These are phyloP conservation scores for Lithosia quadra DNA, from an alignment of 2,888 invertebrate species.

Conservation along the genomic window DNA sequence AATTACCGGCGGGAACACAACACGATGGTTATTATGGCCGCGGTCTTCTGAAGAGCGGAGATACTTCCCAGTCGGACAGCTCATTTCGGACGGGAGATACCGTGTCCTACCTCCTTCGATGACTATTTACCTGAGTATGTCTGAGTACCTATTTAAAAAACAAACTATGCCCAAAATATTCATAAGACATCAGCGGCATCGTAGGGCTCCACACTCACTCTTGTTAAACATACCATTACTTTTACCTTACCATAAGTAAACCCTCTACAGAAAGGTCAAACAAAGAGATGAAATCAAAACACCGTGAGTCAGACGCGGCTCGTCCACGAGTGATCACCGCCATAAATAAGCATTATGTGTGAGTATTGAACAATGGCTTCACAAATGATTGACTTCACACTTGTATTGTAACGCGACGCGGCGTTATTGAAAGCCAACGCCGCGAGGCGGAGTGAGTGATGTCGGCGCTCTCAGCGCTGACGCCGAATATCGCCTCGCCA, in stretches of 20 bases:
- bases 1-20: too few relatives aligned
- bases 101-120: too few relatives aligned
- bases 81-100: too few relatives aligned
- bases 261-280: not conserved
- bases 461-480: not conserved
- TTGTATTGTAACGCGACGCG: conserved; percentile 5
- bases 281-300: conserved; percentile 11
- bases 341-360: conserved; percentile 4
- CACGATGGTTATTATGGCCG: too few relatives aligned
- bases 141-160: too few relatives aligned
- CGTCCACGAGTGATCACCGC: not conserved
- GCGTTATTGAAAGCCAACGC: not conserved
- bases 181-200: too few relatives aligned
- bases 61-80: too few relatives aligned
- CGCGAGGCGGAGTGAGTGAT: not conserved
- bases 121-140: too few relatives aligned
- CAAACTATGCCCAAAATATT: too few relatives aligned
- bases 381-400: conserved; percentile 4
- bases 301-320: not conserved
- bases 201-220: not conserved
- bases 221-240: not conserved
- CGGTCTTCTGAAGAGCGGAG: too few relatives aligned
- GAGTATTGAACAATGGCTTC: not conserved
- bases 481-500: not conserved
- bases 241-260: not conserved